These are phyloP conservation scores for Drosophila tropicalis DNA, from an alignment of 1,140 invertebrate species.

Conservation along the genomic window DNA sequence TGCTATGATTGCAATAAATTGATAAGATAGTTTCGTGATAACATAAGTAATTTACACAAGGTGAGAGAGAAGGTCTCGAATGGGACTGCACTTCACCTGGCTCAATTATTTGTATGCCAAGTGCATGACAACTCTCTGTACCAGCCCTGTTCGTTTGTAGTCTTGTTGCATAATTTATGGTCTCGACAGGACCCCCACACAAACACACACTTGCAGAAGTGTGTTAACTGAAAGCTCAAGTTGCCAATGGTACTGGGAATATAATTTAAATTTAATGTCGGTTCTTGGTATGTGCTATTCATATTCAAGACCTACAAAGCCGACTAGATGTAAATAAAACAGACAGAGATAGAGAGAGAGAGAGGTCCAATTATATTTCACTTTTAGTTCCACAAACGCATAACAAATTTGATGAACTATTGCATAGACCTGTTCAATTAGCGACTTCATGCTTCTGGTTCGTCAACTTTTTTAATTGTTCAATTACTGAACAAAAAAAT, in stretches of 20 bases:
- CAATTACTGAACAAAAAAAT: not conserved
- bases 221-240: constrained; percentile 6
- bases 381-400: no score
- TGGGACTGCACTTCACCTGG: not conserved
- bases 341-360: not conserved
- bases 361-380: not conserved
- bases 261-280: constrained; percentile 17
- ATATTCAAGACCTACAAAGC: not conserved
- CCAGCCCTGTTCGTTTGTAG: not conserved
- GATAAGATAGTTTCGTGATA: not conserved
- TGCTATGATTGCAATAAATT: constrained; percentile 5
- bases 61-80: not conserved
- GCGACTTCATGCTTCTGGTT: not conserved
- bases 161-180: constrained; percentile 39
- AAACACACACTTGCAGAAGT: not conserved
- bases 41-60: not conserved
- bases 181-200: not conserved
- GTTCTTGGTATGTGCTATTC: not conserved
- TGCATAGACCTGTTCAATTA: not conserved
- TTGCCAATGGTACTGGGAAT: constrained; percentile 15
- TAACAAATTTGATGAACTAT: not conserved
- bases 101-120: constrained; percentile 2
- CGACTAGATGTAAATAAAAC: not conserved
- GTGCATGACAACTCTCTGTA: constrained; percentile 11
- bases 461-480: constrained; percentile 7